These are phyloP conservation scores for Sipha flava DNA, from an alignment of 1,140 invertebrate species.

Conservation along the genomic window DNA sequence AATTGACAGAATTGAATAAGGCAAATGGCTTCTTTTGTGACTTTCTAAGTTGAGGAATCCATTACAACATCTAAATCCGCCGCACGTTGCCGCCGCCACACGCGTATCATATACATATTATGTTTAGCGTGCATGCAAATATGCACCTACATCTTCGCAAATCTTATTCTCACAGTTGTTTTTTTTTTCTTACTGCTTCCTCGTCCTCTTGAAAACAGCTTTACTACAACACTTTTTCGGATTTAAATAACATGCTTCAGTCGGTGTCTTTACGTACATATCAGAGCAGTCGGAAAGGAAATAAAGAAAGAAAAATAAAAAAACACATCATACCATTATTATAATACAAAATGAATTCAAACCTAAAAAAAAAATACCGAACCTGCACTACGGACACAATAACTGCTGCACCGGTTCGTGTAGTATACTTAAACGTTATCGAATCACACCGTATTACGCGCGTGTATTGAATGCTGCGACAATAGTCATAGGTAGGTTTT, in stretches of 20 bases:
- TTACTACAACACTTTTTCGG: neutral
- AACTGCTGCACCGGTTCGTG: too few relatives aligned
- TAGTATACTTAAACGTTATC: too few relatives aligned
- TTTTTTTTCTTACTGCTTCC: neutral
- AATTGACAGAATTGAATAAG: neutral
- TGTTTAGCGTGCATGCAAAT: neutral
- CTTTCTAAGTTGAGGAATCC: neutral
- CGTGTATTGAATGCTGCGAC: too few relatives aligned
- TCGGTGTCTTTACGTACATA: neutral
- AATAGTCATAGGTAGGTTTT: too few relatives aligned
- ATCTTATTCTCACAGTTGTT: neutral
- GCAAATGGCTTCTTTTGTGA: conserved; percentile 14
- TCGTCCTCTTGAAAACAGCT: neutral
- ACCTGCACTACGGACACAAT: neutral
- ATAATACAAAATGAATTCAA: neutral
- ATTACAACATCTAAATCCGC: conserved; percentile 5
- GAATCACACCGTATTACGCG: too few relatives aligned
- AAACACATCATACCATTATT: neutral
- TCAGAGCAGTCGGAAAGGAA: neutral
- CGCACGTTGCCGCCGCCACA: neutral
- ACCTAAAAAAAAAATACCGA: neutral
- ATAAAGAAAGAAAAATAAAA: too few relatives aligned
- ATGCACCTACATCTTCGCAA: neutral
- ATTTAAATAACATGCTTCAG: conserved; percentile 13
- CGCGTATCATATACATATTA: too few relatives aligned